Percentiles rank a stretch among this genome's conserved stretches.
Evolutionary conservation across 2,888 invertebrate genomes (phyloP).

Genomic region (Leptinotarsa juncta): DNA sequence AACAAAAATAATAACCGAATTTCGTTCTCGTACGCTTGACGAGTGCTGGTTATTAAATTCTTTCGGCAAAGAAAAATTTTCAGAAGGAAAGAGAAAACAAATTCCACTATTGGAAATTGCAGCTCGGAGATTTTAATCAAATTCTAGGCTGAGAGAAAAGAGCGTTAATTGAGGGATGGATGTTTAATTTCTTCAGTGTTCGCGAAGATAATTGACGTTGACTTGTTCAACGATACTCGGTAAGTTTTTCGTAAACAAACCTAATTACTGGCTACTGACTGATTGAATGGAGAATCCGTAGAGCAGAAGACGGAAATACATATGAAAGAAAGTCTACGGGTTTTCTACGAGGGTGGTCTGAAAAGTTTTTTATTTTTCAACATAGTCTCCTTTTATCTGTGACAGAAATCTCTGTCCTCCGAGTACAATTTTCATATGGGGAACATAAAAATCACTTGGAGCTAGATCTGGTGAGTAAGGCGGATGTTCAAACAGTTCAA

Average conservation of each 20-base stretch:
- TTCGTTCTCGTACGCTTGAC: neutral
- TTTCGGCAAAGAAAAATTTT: neutral
- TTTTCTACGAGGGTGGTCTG: too few species aligned
- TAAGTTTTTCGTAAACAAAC: neutral
- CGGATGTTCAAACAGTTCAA: too few species aligned
- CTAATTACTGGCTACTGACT: too few species aligned
- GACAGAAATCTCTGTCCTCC: too few species aligned
- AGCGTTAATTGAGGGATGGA: neutral
- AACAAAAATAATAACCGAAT: slow-evolving; percentile 3
- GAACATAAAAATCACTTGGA: too few species aligned
- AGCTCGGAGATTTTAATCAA: neutral
- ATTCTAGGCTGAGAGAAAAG: neutral
- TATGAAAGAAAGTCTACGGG: too few species aligned
- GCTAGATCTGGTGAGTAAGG: too few species aligned
- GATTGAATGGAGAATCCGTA: too few species aligned
- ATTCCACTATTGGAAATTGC: neutral
- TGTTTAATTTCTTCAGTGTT: neutral
- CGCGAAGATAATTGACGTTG: neutral
- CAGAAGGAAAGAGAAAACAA: neutral
- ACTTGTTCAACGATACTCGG: neutral
- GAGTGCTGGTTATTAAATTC: slow-evolving; percentile 3
- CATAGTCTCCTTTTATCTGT: too few species aligned
- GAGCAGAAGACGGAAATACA: too few species aligned
- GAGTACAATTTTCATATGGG: too few species aligned
- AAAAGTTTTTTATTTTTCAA: too few species aligned